These are phyloP conservation scores for Nymphalis polychloros DNA, from an alignment of 2,888 invertebrate genomes.

Conservation along the genomic window DNA sequence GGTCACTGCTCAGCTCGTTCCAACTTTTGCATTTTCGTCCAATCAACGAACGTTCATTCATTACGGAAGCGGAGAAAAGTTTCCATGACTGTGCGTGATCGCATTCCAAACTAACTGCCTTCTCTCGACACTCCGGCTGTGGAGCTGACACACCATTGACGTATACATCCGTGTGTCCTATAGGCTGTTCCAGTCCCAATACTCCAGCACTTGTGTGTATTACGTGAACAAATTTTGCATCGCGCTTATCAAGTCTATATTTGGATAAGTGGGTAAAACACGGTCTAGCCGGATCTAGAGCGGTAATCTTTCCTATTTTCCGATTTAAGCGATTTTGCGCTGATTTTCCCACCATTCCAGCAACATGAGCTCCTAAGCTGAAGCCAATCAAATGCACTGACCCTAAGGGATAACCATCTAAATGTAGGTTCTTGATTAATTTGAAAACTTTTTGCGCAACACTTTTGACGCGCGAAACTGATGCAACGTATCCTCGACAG, in stretches of 20 bases:
- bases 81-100: constrained; percentile 70
- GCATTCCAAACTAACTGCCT: constrained; percentile 61
- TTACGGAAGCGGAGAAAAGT: constrained; percentile 58
- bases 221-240: constrained; percentile 68
- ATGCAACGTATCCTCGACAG: constrained; percentile 63
- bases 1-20: constrained; percentile 51
- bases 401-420: constrained; percentile 60
- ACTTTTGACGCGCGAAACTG: constrained; percentile 61
- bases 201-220: constrained; percentile 68
- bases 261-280: constrained; percentile 58
- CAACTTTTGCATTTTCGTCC: constrained; percentile 56
- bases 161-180: constrained; percentile 70
- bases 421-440: constrained; percentile 53
- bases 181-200: constrained; percentile 61
- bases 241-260: constrained; percentile 52
- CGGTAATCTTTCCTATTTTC: constrained; percentile 61
- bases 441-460: constrained; percentile 55
- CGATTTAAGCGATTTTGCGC: constrained; percentile 51
- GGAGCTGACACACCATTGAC: constrained; percentile 63
- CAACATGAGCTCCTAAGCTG: constrained; percentile 84
- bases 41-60: constrained; percentile 46
- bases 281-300: constrained; percentile 70
- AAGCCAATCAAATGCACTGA: constrained; percentile 83
- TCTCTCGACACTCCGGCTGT: constrained; percentile 63
- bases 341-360: constrained; percentile 71